phyloP scores from a whole-genome alignment of 2,888 invertebrate genomes.

The Thalpophila matura region DNA sequence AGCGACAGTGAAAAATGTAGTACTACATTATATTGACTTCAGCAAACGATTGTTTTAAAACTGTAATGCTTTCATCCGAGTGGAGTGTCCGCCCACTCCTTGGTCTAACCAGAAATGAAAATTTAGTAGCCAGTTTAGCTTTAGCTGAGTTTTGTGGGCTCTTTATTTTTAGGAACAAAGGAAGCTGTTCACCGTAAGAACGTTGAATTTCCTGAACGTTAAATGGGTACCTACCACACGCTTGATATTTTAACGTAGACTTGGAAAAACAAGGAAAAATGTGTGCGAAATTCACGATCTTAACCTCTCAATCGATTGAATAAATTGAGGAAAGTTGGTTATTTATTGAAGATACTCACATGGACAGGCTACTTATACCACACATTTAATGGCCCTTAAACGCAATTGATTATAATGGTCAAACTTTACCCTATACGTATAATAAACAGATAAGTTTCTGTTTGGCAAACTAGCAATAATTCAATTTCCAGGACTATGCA shows the following conservation, averaged over 20 bases:
- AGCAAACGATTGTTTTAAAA: conserved; percentile 65
- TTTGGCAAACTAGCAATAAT: too few species aligned
- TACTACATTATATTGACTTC: conserved; percentile 69
- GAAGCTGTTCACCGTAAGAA: conserved; percentile 33
- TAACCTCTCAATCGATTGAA: conserved; percentile 28
- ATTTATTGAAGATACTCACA: conserved; percentile 33
- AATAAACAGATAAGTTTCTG: not conserved
- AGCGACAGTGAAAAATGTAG: conserved; percentile 75
- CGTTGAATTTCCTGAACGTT: conserved; percentile 28
- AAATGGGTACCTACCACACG: conserved; percentile 15
- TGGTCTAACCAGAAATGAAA: conserved; percentile 52
- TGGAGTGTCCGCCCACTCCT: conserved; percentile 31
- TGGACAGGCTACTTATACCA: conserved; percentile 15
- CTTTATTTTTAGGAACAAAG: conserved; percentile 57
- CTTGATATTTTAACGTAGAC: conserved; percentile 35
- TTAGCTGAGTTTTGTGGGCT: conserved; percentile 41
- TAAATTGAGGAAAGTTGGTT: conserved; percentile 47
- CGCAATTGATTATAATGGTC: conserved; percentile 1
- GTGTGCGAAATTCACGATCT: conserved; percentile 18
- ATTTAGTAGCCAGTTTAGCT: conserved; percentile 55
- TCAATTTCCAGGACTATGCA: not conserved
- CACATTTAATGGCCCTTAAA: conserved; percentile 11
- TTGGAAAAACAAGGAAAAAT: conserved; percentile 40
- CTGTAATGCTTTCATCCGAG: conserved; percentile 46
- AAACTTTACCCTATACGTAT: conserved; percentile 6